Conservation (phyloP, 2,113 vertebrate genomes). For the Acanthochromis polyacanthus region DNA sequence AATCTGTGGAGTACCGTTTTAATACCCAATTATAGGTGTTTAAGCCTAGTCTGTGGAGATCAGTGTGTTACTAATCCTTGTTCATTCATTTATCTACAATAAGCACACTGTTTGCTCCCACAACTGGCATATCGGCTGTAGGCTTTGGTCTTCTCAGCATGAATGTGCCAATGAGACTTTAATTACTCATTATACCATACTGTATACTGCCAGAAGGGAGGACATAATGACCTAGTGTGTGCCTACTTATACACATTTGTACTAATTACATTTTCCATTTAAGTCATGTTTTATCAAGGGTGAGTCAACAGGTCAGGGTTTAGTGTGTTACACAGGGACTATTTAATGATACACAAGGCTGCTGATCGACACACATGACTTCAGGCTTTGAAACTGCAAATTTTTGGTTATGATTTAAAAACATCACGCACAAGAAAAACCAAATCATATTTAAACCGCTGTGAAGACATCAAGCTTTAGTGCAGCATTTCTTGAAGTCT, state of each 20-base stretch:
- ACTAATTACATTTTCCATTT: constrained; percentile 18
- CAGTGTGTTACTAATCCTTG: neutral
- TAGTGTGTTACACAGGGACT: neutral
- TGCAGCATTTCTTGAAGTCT: neutral
- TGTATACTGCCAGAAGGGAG: neutral
- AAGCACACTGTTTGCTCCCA: neutral
- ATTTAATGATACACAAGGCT: neutral
- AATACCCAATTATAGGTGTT: neutral
- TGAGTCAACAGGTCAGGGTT: constrained; percentile 3
- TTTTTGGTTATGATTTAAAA: constrained; percentile 19
- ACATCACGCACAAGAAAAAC: neutral
- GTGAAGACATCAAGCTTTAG: neutral
- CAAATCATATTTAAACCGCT: neutral
- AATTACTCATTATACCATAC: constrained; percentile 12
- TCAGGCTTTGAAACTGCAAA: constrained; percentile 38
- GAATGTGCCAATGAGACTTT: constrained; percentile 1
- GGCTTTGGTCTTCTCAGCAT: neutral
- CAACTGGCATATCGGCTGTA: neutral
- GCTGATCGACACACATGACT: constrained; percentile 20
- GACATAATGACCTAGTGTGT: constrained; percentile 5
- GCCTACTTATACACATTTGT: constrained; percentile 10
- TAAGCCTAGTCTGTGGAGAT: neutral
- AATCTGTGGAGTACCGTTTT: neutral
- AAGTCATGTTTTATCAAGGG: neutral
- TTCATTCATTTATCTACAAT: neutral